Base-by-base conservation (phyloP, 2,888 invertebrate genomes). In the Molanna angustata region DNA sequence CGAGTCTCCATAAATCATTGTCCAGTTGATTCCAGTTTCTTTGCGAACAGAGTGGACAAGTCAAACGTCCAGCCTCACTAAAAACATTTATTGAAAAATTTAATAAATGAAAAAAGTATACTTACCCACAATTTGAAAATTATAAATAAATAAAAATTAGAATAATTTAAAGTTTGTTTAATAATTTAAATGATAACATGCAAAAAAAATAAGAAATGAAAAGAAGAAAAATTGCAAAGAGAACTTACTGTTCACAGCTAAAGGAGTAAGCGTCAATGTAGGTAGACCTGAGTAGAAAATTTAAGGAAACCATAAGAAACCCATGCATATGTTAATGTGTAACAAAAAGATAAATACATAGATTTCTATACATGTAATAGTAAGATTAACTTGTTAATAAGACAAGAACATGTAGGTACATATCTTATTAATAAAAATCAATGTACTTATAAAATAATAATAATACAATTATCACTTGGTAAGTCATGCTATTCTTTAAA, bases 11-110 rank as follows among this genome's bases (percentile, higher is more conserved):
- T 21, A 93, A 76, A 69, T 93, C 93, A 66, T 90, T 91, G 68
- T 93, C 91, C 62, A 93, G 77, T 69, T 92, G 92, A 59, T 89
- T 86, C 90, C 92, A 92, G 72, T 91, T 91, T 54, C 88, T 84
- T 65, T 86, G 86, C 40, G 91, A 89, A 67, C 92, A 93, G 52
- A 92, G 76, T 11, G 91, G 92, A 67, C 92, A 93, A n/a, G 89
- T 84, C 60, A 90, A 69, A 45, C 87, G 80, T 33, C 88, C 90
- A 56, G 84, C 80, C 67, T 88, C 89, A 67, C 90, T 88, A 68
- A 59, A 66, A 61, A 58, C 17, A 31, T 18, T 22, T 22, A 7
- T 16, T 32, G 14, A 43, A 19, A 19, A 40, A 7, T 7, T 19
- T 19, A 40, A 19, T 18, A 13, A 19, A 16, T 13, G n/a, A 9